Conservation (phyloP, 2,797 vertebrate species). For the Chrysocyon brachyurus region DNA sequence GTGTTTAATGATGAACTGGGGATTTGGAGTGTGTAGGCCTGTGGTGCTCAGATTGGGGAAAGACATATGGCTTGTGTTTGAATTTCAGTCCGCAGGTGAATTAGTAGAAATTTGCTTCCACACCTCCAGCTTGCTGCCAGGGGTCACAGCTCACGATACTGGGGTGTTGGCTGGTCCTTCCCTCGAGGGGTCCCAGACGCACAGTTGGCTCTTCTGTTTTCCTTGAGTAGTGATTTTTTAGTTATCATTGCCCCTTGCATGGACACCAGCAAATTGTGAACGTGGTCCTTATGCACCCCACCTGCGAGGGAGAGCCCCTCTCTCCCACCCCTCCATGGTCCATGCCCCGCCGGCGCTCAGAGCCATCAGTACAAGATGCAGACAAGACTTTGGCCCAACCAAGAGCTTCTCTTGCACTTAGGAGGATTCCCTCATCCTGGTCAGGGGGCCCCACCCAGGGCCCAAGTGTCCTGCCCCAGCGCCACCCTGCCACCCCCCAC, state of each 20-base stretch:
- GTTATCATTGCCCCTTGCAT: rapidly evolving
- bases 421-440: neutral
- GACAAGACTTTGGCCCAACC: rapidly evolving
- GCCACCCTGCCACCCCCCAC: too few relatives aligned
- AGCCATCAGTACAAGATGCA: neutral
- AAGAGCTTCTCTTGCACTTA: neutral
- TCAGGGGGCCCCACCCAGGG: neutral
- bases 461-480: neutral
- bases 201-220: neutral
- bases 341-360: rapidly evolving
- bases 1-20: neutral
- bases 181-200: rapidly evolving
- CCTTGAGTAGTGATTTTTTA: neutral
- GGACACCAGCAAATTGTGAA: neutral
- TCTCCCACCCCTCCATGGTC: too few relatives aligned
- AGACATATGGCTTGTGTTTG: neutral
- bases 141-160: neutral
- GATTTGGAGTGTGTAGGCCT: neutral
- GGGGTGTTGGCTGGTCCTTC: neutral
- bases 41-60: neutral
- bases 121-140: rapidly evolving
- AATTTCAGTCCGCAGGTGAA: neutral
- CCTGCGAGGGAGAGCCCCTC: neutral
- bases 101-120: neutral
- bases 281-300: rapidly evolving